Evolutionary conservation across 2,888 invertebrate genomes (phyloP), one percentile per base, ranked within the genome.

Genomic region (Lymantria monacha): DNA sequence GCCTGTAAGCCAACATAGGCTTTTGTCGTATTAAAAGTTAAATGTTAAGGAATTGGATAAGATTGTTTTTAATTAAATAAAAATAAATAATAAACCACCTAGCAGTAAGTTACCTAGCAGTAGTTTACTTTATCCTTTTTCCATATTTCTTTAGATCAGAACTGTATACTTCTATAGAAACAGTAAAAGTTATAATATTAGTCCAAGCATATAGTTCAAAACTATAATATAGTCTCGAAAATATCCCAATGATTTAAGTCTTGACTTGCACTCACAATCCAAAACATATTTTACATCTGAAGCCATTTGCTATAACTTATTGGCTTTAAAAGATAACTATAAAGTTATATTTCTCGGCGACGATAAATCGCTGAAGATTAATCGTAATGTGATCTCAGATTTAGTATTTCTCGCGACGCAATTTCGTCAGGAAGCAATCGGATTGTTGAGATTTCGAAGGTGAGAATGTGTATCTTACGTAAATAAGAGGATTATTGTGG

Each of bases 371-470:
- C 49, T 52, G 0, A 44, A 63, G 66, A 65, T 65, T 66, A 66
- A 63, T 66, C 66, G 63, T 66, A 66, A 63, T 63, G 55, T 52
- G 58, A 64, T 65, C 57, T 54, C 14, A 61, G 63, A 66, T 65
- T 66, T 63, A 65, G 54, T 44, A 55, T 53, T 49, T 42, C 48
- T 50, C 11, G 51, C 41, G 55, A 53, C 54, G 54, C 41, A 45
- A 51, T 48, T 43, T 31, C 31, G 22, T 48, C 44, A 52, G 48
- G 52, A 48, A 48, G 49, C 31, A 42, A 45, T 52, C 45, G 42
- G 47, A 44, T 47, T n/a, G 42, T 22, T 38, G 22, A 41, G 47
- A 33, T 48, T 12, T 10, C n/a, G 42, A 42, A 38, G 22, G 31
- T 47, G 12, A 14, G 12, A 7, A 43, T 15, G 22, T 31, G 14